Percentiles rank a stretch among this genome's conserved stretches.
Evolutionary conservation across 2,113 vertebrate genomes (phyloP).

Genomic region (Rynchops niger): DNA sequence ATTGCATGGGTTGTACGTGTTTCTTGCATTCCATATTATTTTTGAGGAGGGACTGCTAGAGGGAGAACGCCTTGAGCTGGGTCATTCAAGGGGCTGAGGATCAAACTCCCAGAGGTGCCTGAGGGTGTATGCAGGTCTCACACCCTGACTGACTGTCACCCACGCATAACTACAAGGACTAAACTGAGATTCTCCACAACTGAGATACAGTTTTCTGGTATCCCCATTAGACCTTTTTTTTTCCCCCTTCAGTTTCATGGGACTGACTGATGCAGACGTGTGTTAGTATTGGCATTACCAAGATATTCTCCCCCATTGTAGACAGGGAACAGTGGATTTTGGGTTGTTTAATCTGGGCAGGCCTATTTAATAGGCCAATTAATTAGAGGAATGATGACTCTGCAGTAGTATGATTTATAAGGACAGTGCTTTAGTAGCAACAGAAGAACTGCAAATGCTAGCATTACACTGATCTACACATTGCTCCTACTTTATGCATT

Average conservation of each 20-base stretch:
- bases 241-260: neutral
- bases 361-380: neutral
- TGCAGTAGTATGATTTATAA: neutral
- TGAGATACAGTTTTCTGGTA: neutral
- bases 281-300: neutral
- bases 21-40: neutral
- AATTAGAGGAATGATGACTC: neutral
- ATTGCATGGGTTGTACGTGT: neutral
- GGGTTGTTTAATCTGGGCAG: neutral
- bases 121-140: neutral
- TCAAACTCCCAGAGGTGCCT: neutral
- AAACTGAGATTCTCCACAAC: neutral
- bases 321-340: neutral
- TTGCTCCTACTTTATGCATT: neutral
- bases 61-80: neutral
- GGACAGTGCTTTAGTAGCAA: neutral
- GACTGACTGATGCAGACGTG: rapidly evolving
- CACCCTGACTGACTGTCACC: neutral
- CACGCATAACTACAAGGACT: neutral
- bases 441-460: neutral
- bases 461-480: neutral
- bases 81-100: neutral
- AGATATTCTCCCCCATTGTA: neutral
- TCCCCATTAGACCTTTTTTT: neutral
- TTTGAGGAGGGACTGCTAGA: neutral